Evolutionary conservation across 1,140 invertebrate genomes (phyloP), one percentile per base, ranked within the genome.

Genomic region (Atopsyche davidsoni): DNA sequence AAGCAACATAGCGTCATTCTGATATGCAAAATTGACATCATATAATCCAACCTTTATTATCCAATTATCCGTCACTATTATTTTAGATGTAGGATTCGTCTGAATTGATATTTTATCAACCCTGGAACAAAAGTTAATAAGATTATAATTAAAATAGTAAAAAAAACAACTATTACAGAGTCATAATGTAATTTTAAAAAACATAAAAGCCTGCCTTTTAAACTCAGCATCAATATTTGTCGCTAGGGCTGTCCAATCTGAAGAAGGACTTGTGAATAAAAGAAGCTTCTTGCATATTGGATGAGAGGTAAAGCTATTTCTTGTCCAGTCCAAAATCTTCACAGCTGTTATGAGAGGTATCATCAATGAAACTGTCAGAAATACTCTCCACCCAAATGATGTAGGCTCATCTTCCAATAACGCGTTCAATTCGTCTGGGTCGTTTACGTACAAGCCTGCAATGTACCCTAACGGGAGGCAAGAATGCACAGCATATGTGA

Each of bases 1-100:
- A 19, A 84, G 78, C 1, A 94, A 68, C 17, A 79, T 70, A 25
- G 87, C 81, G 65, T 93, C 86, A 61, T 72, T 79, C 64, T 93
- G 89, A 64, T 88, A 83, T 1, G 84, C 81, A 34, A 92, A 62
- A 58, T 84, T 71, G 0, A 93, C 62, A 59, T 68, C 79, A 62
- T 93, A 90, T 36, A 86, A 81, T 0, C 81, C 75, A 1, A 89
- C 79, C 72, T 91, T 90, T 18, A 95, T 80, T n/a, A 95, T 80
- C 89, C 90, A 95, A 57, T 84, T 89, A 60, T 89, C 82, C 1
- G 89, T 92, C 3, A 83, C 85, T 55, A 92, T 76, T 23, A 91
- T 71, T 60, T 80, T 80, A 40, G 75, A 79, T 18, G 87, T 73
- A 2, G 80, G 77, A 64, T 79, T 86, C 38, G 80, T 75, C 40